Conservation (phyloP, 2,888 invertebrate species). For the Lypha dubia region DNA sequence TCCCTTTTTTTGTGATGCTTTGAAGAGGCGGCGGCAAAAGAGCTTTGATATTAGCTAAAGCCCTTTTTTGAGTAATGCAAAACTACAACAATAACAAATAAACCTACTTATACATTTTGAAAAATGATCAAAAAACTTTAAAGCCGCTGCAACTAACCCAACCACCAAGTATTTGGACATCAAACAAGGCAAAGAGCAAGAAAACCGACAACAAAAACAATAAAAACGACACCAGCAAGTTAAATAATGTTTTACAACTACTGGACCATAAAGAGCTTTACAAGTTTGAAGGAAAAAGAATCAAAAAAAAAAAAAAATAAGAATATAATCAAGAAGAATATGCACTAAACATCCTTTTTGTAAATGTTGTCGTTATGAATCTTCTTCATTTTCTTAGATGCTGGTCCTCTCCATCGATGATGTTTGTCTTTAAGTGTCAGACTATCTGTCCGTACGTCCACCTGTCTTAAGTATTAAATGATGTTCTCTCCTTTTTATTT, state of each 20-base stretch:
- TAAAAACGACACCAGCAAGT: slow-evolving; percentile 26
- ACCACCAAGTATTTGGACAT: slow-evolving; percentile 49
- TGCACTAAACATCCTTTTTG: slow-evolving; percentile 69
- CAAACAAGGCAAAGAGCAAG: slow-evolving; percentile 60
- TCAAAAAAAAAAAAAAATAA: background rate
- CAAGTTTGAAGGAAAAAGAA: slow-evolving; percentile 23
- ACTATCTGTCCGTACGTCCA: slow-evolving; percentile 72
- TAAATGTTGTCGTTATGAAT: slow-evolving; percentile 64
- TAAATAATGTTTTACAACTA: slow-evolving; percentile 71
- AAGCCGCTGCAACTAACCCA: slow-evolving; percentile 67
- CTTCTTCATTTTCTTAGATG: slow-evolving; percentile 40
- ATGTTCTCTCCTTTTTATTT: slow-evolving; percentile 50
- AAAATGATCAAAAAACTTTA: slow-evolving; percentile 74
- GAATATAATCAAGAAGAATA: slow-evolving; percentile 32
- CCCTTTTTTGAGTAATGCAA: slow-evolving; percentile 71
- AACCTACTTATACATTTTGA: slow-evolving; percentile 69
- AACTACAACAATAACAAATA: slow-evolving; percentile 63
- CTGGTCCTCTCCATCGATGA: slow-evolving; percentile 64
- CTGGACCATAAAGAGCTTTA: slow-evolving; percentile 68
- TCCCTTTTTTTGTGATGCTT: slow-evolving; percentile 8
- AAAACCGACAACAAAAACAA: slow-evolving; percentile 51
- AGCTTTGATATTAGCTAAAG: slow-evolving; percentile 70
- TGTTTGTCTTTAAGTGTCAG: slow-evolving; percentile 73
- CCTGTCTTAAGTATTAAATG: slow-evolving; percentile 73
- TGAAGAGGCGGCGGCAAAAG: slow-evolving; percentile 66